Evolutionary conservation across 2,888 invertebrate species (phyloP), one percentile per base, ranked within the genome.

Genomic region (Drosophila kokeensis): DNA sequence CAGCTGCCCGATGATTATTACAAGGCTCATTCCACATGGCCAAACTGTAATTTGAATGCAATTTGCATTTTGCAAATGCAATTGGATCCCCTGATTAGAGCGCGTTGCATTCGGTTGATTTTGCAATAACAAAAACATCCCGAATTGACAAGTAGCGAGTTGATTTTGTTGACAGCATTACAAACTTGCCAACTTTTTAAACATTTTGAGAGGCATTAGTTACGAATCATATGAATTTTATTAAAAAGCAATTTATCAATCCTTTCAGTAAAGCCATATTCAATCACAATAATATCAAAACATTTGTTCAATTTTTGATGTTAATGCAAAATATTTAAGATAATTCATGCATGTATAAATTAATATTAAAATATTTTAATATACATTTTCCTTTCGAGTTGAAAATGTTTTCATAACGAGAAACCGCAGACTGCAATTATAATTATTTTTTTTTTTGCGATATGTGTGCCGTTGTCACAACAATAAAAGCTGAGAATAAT

Each of bases 371-470:
- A 34, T 21, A 24, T 34, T 53, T 34, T 10, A 49, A 11, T 52
- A 52, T 27, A 21, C 27, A n/a, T 57, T 63, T 45, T 32, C 21
- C n/a, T 24, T 62, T 24, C 52, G 59, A 82, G 70, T 53, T 57
- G 42, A 58, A 63, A 61, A 54, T 53, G 50, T 52, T 66, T 59
- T 38, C 38, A 59, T 52, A 58, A 58, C 60, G 36, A 53, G 42
- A 50, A 60, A 77, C 74, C 81, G 60, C 78, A 81, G 70, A 81
- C 67, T 62, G 62, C 60, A 69, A 70, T 76, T 66, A 79, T 65
- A 54, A 76, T 73, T 69, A 38, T 66, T 49, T 42, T 24, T 42
- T 24, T 24, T 24, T 29, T 30, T 36, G 55, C 62, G 54, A 62
- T 50, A 57, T 67, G 48, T 73, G 49, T 81, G 61, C 36, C 50